These are phyloP conservation scores for Polypedilum pembai DNA, from an alignment of 1,140 invertebrate species.

Conservation along the genomic window DNA sequence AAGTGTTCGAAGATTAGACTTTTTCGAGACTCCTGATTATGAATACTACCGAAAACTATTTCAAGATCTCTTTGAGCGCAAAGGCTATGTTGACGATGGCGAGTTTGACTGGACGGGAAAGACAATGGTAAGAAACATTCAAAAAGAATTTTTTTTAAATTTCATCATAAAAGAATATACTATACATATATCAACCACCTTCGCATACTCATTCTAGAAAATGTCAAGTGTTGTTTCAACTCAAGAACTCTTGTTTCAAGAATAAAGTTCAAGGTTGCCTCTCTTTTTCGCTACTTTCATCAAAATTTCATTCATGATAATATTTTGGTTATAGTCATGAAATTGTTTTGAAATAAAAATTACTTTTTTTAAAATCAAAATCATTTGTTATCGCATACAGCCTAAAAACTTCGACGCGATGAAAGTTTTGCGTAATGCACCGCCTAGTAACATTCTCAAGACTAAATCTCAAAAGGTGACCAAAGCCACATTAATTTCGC, in stretches of 20 bases:
- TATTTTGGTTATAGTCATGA: too few species aligned
- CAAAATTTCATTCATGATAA: too few species aligned
- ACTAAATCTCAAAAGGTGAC: conserved; percentile 82
- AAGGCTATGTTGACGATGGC: conserved; percentile 87
- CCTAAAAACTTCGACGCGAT: conserved; percentile 68
- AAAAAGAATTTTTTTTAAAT: too few species aligned
- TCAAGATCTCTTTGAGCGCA: conserved; percentile 87
- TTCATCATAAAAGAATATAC: too few species aligned
- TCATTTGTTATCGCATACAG: conserved; percentile 42
- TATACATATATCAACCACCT: too few species aligned
- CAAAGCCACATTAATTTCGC: conserved; percentile 30
- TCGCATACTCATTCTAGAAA: too few species aligned
- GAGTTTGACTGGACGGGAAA: conserved; percentile 99
- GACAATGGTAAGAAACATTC: conserved; percentile 66
- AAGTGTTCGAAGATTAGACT: conserved; percentile 95
- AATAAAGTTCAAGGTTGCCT: too few species aligned
- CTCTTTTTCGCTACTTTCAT: too few species aligned
- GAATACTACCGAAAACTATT: conserved; percentile 95
- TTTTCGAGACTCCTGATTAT: conserved; percentile 99
- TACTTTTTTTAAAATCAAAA: too few species aligned
- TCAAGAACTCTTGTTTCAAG: too few species aligned
- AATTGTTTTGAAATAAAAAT: too few species aligned
- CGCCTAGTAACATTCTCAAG: conserved; percentile 72
- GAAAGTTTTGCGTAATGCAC: conserved; percentile 67
- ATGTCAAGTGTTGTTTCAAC: too few species aligned